Conservation (phyloP, 30 jellyfish, hydroid and myxozoan species). For the Turritopsis rubra region DNA sequence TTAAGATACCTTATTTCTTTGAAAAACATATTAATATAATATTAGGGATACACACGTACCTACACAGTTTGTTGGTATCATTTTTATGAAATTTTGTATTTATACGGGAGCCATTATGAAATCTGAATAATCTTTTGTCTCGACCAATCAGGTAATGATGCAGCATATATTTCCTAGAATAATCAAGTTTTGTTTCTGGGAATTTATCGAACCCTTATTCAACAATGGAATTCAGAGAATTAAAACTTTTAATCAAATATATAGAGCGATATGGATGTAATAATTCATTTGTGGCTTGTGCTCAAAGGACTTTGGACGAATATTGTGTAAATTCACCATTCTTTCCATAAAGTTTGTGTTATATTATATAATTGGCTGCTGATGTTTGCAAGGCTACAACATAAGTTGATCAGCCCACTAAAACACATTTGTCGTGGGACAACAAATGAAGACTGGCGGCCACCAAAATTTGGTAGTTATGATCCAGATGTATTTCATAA, state of each 20-base stretch:
- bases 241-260: background rate
- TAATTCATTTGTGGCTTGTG: background rate
- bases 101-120: background rate
- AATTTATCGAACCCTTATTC: background rate
- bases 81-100: background rate
- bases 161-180: background rate
- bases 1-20: background rate
- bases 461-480: constrained; percentile 24
- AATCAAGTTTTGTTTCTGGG: background rate
- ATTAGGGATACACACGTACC: background rate
- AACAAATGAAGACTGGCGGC: background rate
- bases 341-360: background rate
- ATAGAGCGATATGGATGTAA: background rate
- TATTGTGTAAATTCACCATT: background rate
- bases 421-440: background rate
- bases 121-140: background rate
- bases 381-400: background rate
- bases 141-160: background rate
- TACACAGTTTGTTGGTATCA: background rate
- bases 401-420: background rate
- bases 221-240: background rate
- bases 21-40: background rate
- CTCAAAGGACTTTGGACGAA: background rate
- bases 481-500: constrained; percentile 5
- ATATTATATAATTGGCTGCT: background rate